phyloP scores from a whole-genome alignment of 2,113 vertebrate genomes.

The Macquaria ambigua region DNA sequence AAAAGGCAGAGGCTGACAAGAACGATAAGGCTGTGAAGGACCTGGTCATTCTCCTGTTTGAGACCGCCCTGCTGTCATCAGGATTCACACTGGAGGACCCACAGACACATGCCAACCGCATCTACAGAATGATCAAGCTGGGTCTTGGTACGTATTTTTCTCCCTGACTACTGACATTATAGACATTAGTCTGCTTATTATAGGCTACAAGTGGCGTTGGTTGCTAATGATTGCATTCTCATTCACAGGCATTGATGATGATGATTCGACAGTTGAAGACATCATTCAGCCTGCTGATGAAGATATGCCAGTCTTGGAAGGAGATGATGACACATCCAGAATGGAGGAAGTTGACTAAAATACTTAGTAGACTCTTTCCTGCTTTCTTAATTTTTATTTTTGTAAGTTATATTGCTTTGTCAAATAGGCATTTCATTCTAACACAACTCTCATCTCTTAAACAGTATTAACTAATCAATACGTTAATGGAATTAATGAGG shows the following conservation, averaged over 20 bases:
- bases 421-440: conserved; percentile 21
- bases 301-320: conserved; percentile 88
- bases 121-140: conserved; percentile 90
- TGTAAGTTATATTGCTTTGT: conserved; percentile 58
- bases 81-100: conserved; percentile 89
- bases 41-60: conserved; percentile 87
- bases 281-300: conserved; percentile 82
- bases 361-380: conserved; percentile 3
- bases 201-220: background rate
- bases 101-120: conserved; percentile 88
- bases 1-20: conserved; percentile 87
- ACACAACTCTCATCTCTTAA: conserved; percentile 35
- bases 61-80: conserved; percentile 86
- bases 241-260: conserved; percentile 86
- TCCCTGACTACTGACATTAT: background rate
- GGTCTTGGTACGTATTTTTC: conserved; percentile 83
- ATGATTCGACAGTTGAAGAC: conserved; percentile 84
- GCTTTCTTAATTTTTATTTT: conserved; percentile 58
- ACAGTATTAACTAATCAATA: conserved; percentile 20
- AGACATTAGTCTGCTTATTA: background rate
- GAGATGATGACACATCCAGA: conserved; percentile 87
- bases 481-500: conserved; percentile 17
- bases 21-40: conserved; percentile 89
- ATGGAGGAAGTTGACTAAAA: conserved; percentile 90
- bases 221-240: conserved; percentile 73